Evolutionary conservation across 2,797 vertebrate species (phyloP).

Genomic region (Remorina albescens): DNA sequence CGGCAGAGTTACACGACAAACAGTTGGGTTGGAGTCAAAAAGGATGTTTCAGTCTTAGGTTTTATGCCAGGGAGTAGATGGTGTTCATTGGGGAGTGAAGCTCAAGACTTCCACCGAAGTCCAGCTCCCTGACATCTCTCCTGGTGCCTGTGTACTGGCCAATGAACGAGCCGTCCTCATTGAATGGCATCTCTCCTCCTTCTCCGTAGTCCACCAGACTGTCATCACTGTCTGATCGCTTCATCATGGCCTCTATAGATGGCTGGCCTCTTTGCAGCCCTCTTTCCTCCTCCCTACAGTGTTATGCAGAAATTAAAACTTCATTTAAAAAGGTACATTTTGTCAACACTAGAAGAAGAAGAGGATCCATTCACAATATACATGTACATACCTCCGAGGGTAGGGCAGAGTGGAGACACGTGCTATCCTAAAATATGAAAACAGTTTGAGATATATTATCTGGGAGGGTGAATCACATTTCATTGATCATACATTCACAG

Average conservation of each 20-base stretch:
- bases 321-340: background rate
- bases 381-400: slow-evolving; percentile 80
- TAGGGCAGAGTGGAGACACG: slow-evolving; percentile 84
- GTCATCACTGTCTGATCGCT: slow-evolving; percentile 93
- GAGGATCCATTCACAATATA: slow-evolving; percentile 5
- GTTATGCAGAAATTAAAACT: background rate
- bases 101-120: slow-evolving; percentile 92
- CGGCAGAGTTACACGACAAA: slow-evolving; percentile 20
- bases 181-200: slow-evolving; percentile 94
- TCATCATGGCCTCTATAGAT: slow-evolving; percentile 92
- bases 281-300: slow-evolving; percentile 93
- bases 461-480: slow-evolving; percentile 6
- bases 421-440: slow-evolving; percentile 80
- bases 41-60: slow-evolving; percentile 1
- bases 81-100: slow-evolving; percentile 93
- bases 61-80: slow-evolving; percentile 94
- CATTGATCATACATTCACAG: background rate
- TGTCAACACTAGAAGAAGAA: background rate
- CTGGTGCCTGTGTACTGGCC: slow-evolving; percentile 94
- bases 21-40: slow-evolving; percentile 10
- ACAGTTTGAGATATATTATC: slow-evolving; percentile 8
- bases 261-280: slow-evolving; percentile 92
- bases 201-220: slow-evolving; percentile 98
- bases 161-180: slow-evolving; percentile 98
- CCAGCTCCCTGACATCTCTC: slow-evolving; percentile 93